These are phyloP conservation scores for Alosa sapidissima DNA, from an alignment of 2,797 vertebrate species.

Conservation along the genomic window DNA sequence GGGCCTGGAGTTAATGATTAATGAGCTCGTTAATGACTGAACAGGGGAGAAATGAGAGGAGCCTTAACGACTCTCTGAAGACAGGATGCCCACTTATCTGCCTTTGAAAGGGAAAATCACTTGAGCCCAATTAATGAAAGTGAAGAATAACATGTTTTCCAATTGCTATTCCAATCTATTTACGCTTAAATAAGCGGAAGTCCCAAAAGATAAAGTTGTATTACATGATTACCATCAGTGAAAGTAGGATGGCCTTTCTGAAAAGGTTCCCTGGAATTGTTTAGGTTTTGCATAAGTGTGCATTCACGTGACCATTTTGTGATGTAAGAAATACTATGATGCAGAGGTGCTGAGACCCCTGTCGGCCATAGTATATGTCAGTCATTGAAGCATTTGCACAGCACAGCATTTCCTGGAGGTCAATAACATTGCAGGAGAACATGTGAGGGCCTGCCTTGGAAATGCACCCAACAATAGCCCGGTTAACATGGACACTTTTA, in stretches of 20 bases:
- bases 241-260: neutral
- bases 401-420: neutral
- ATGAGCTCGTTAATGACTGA: constrained; percentile 56
- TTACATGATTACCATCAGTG: neutral
- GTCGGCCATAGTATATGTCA: neutral
- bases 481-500: no score
- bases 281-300: neutral
- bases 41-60: constrained; percentile 30
- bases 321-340: neutral
- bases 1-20: constrained; percentile 67
- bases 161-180: neutral
- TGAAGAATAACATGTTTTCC: neutral
- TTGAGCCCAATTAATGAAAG: neutral
- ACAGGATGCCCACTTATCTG: neutral
- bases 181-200: neutral
- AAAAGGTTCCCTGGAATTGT: neutral
- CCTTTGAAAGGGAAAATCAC: neutral
- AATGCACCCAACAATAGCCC: no score
- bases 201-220: neutral
- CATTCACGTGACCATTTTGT: neutral
- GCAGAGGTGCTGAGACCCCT: neutral
- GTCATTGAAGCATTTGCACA: neutral
- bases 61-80: constrained; percentile 4
- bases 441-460: neutral
- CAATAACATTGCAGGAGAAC: neutral